Percentiles rank a stretch among this genome's conserved stretches.
These are phyloP conservation scores for Ctena decussata DNA, from an alignment of 2,888 invertebrate genomes.

Conservation along the genomic window DNA sequence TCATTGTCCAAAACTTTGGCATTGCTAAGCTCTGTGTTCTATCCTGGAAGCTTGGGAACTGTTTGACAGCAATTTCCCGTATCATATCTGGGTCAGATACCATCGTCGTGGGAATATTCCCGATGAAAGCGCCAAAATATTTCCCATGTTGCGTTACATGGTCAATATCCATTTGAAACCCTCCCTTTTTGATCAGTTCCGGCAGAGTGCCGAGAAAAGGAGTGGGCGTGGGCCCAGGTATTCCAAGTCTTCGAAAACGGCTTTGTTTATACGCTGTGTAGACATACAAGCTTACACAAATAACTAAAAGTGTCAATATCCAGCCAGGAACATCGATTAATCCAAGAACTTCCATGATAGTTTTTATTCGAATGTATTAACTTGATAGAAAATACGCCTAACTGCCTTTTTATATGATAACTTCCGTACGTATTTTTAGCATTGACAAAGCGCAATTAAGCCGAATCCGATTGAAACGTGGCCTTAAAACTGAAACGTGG, in stretches of 20 bases:
- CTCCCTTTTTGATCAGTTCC: constrained; percentile 44
- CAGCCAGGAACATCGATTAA: background rate
- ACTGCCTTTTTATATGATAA: too few relatives aligned
- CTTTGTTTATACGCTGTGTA: constrained; percentile 64
- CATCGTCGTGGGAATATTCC: constrained; percentile 57
- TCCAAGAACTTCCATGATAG: background rate
- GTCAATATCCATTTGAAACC: constrained; percentile 56
- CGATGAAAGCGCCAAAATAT: constrained; percentile 58
- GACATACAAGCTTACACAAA: constrained; percentile 24
- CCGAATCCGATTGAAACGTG: too few relatives aligned
- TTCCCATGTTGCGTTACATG: constrained; percentile 58
- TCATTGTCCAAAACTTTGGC: constrained; percentile 47
- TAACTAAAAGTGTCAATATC: background rate
- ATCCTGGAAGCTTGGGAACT: constrained; percentile 53
- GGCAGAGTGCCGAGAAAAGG: constrained; percentile 58
- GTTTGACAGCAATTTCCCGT: constrained; percentile 63
- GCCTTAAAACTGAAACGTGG: too few relatives aligned
- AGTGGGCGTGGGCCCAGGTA: constrained; percentile 53
- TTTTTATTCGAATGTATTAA: too few relatives aligned
- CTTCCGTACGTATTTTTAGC: too few relatives aligned
- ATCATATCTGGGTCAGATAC: constrained; percentile 67
- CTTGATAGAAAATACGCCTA: too few relatives aligned
- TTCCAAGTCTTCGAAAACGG: constrained; percentile 48
- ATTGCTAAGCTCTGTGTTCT: constrained; percentile 46
- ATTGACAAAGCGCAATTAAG: too few relatives aligned